These are phyloP conservation scores for Flexamia atlantica DNA, from an alignment of 2,888 invertebrate species.

Conservation along the genomic window DNA sequence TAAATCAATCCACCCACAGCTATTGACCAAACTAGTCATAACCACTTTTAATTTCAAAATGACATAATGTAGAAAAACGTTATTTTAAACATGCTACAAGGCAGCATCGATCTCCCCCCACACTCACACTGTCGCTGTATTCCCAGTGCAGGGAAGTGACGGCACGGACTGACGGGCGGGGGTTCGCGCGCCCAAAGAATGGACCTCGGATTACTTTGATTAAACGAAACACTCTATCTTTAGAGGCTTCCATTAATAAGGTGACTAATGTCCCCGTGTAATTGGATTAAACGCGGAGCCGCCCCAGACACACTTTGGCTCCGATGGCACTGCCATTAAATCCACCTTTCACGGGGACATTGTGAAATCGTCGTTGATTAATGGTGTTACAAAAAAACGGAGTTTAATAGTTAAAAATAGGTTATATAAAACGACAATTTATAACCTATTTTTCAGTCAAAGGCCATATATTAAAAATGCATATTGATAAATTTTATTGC, in stretches of 20 bases:
- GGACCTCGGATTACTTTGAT: constrained; percentile 47
- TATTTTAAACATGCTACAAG: no score
- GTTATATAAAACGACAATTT: no score
- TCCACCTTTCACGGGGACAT: not conserved
- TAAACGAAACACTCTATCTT: constrained; percentile 57
- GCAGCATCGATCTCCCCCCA: no score
- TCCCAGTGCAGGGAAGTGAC: not conserved
- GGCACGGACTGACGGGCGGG: not conserved
- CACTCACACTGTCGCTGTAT: not conserved
- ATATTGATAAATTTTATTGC: no score
- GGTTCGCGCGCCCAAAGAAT: constrained; percentile 5
- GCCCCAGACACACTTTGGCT: not conserved
- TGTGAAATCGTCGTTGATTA: not conserved
- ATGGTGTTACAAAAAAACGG: no score
- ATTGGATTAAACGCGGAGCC: constrained; percentile 44
- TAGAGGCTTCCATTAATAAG: constrained; percentile 51
- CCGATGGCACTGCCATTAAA: not conserved
- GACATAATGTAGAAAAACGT: no score
- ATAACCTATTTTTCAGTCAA: no score
- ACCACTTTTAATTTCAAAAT: no score
- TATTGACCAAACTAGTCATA: no score
- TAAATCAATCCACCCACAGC: no score
- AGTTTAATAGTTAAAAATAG: no score
- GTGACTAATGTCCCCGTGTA: constrained; percentile 49
- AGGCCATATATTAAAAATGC: no score